These are phyloP conservation scores for Heterodera carotae DNA, from an alignment of 1,140 invertebrate species.

Conservation along the genomic window DNA sequence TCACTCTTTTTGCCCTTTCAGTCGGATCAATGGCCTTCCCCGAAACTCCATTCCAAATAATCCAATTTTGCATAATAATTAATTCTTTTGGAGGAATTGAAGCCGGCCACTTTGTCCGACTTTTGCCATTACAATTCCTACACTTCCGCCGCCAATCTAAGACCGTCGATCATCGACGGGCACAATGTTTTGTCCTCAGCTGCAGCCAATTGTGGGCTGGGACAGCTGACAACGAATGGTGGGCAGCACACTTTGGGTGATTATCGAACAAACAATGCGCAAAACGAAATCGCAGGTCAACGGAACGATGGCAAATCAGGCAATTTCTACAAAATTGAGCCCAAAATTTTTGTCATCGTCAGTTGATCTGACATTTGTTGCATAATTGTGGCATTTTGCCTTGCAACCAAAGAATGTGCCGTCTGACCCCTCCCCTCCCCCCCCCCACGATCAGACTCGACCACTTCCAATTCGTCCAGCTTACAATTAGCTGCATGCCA, in stretches of 20 bases:
- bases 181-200: conserved; percentile 17
- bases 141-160: conserved; percentile 31
- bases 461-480: conserved; percentile 10
- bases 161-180: conserved; percentile 33
- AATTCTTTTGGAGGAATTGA: conserved; percentile 25
- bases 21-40: background rate
- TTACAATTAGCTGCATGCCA: background rate
- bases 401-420: too few species aligned
- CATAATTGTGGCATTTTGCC: too few species aligned
- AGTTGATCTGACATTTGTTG: too few species aligned
- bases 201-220: conserved; percentile 5
- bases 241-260: conserved; percentile 7
- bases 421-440: too few species aligned
- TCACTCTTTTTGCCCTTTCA: background rate
- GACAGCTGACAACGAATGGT: conserved; percentile 6
- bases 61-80: background rate
- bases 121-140: conserved; percentile 30
- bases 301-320: too few species aligned
- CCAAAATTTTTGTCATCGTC: too few species aligned
- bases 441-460: background rate
- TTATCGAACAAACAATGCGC: background rate
- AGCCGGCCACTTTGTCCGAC: conserved; percentile 24
- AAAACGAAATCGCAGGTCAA: background rate
- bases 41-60: background rate
- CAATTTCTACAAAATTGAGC: too few species aligned